Percentiles rank a stretch among this genome's conserved stretches.
Conservation (phyloP, 2,797 vertebrate species). For the Alauda arvensis region DNA sequence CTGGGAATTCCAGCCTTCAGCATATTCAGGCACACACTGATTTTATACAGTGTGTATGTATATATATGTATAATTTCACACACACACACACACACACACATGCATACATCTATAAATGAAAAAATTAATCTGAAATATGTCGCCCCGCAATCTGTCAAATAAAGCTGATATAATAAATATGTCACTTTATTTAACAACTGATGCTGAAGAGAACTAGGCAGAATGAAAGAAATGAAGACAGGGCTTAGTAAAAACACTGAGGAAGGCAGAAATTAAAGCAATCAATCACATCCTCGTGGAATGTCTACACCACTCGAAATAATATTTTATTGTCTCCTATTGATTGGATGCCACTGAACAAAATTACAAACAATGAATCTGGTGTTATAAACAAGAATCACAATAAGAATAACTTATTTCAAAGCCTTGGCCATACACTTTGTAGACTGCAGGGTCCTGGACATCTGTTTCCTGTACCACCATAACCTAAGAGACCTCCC, state of each 20-base stretch:
- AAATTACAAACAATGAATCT: slow-evolving; percentile 70
- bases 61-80: slow-evolving; percentile 24
- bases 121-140: slow-evolving; percentile 56
- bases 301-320: slow-evolving; percentile 60
- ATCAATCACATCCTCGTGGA: slow-evolving; percentile 65
- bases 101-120: not conserved
- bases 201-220: slow-evolving; percentile 56
- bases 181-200: slow-evolving; percentile 70
- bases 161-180: slow-evolving; percentile 72
- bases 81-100: not conserved
- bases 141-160: slow-evolving; percentile 60
- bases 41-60: not conserved
- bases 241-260: slow-evolving; percentile 55
- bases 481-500: not conserved
- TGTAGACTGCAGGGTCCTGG: not conserved
- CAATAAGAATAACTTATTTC: slow-evolving; percentile 53
- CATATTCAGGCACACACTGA: not conserved
- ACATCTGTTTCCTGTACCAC: not conserved
- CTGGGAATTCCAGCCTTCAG: not conserved
- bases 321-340: slow-evolving; percentile 71
- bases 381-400: slow-evolving; percentile 58
- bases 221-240: slow-evolving; percentile 61
- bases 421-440: not conserved
- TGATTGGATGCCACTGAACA: slow-evolving; percentile 65
- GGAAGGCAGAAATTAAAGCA: slow-evolving; percentile 71